These are phyloP conservation scores for Catocala sponsa DNA, from an alignment of 2,888 invertebrate genomes.

Conservation along the genomic window DNA sequence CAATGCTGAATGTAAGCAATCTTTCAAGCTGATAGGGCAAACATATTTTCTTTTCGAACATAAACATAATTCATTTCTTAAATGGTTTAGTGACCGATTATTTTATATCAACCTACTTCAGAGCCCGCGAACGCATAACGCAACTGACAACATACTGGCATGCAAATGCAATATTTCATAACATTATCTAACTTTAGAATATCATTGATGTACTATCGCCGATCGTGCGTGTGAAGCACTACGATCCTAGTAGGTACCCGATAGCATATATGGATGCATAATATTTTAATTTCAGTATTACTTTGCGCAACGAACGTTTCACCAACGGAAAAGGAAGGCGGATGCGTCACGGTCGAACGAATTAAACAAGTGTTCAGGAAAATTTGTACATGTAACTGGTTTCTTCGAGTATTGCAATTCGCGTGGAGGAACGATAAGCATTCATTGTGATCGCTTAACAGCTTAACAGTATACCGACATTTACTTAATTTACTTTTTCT, in stretches of 20 bases:
- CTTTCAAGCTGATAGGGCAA: too few relatives aligned
- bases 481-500: slow-evolving; percentile 3
- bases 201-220: slow-evolving; percentile 5
- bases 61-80: too few relatives aligned
- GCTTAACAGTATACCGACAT: slow-evolving; percentile 8
- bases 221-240: slow-evolving; percentile 13
- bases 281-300: slow-evolving; percentile 57
- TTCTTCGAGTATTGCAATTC: slow-evolving; percentile 35
- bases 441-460: slow-evolving; percentile 24
- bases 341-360: slow-evolving; percentile 71
- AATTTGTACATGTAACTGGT: slow-evolving; percentile 52
- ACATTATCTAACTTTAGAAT: slow-evolving; percentile 7
- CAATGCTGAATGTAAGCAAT: too few relatives aligned
- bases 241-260: slow-evolving; percentile 13
- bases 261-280: slow-evolving; percentile 31
- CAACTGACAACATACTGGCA: not conserved
- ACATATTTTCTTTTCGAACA: too few relatives aligned
- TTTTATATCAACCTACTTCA: too few relatives aligned
- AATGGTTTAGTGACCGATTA: too few relatives aligned
- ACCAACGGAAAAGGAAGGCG: slow-evolving; percentile 84
- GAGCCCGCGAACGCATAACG: not conserved
- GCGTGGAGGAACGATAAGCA: slow-evolving; percentile 30
- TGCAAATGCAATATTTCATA: slow-evolving; percentile 23
- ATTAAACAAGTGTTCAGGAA: slow-evolving; percentile 63
- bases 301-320: slow-evolving; percentile 81